Evolutionary conservation across 2,113 vertebrate genomes (phyloP).

Genomic region (Corydoras sp.): DNA sequence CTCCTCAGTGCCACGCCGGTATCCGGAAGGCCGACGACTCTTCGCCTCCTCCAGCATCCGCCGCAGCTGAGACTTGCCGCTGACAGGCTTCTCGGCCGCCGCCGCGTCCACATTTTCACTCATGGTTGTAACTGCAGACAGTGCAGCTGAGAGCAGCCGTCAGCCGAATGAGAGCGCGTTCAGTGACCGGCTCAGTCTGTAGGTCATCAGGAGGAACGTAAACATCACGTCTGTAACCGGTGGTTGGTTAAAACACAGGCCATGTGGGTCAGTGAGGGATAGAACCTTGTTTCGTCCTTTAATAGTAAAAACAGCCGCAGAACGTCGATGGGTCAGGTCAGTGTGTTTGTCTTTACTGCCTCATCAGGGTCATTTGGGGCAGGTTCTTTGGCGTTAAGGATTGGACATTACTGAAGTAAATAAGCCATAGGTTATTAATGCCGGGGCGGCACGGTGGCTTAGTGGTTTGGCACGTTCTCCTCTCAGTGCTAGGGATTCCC

Average conservation of each 20-base stretch:
- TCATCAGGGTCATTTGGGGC: too few relatives aligned
- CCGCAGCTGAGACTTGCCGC: slow-evolving; percentile 33
- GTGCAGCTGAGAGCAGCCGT: not conserved
- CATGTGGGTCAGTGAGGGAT: slow-evolving; percentile 23
- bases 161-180: not conserved
- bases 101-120: not conserved
- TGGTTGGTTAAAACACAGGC: slow-evolving; percentile 12
- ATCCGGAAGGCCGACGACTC: slow-evolving; percentile 28
- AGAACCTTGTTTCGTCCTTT: not conserved
- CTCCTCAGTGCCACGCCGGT: slow-evolving; percentile 18
- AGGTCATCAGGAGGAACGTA: slow-evolving; percentile 12
- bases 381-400: too few relatives aligned
- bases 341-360: too few relatives aligned
- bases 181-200: not conserved
- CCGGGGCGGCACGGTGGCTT: too few relatives aligned
- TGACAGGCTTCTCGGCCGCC: not conserved
- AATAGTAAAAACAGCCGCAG: not conserved
- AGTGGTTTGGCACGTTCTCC: too few relatives aligned
- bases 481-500: too few relatives aligned
- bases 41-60: slow-evolving; percentile 58
- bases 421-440: too few relatives aligned
- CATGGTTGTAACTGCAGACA: not conserved
- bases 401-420: too few relatives aligned
- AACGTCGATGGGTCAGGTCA: too few relatives aligned
- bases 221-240: slow-evolving; percentile 22